Evolutionary conservation across 2,888 invertebrate species (phyloP), one percentile per base, ranked within the genome.

Genomic region (Drosophila anomalipes): DNA sequence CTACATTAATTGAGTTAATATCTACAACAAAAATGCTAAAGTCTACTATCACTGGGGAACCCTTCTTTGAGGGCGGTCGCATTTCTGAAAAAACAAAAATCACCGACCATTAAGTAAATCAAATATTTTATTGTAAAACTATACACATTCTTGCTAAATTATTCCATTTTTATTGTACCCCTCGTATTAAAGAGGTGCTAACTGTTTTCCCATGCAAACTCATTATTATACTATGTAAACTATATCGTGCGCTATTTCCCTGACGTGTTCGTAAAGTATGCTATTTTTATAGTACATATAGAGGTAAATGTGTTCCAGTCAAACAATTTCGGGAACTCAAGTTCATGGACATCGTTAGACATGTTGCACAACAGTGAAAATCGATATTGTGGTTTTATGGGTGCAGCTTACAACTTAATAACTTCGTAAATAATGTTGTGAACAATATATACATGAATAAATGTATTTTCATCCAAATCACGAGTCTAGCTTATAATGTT

Each of bases 1-100:
- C 97, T 74, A 97, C 97, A 91, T 97, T 97, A 82, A 97, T 97
- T 30, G 97, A 97, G 93, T 97, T 97, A 74, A 97, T 97, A 92
- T 97, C 97, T 77, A 97, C 96, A 47, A 97, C 96, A 92, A 96
- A 96, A 91, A 97, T 96, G 90, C 96, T 96, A 93, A 97, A 96
- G 89, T 97, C 96, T 52, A 97, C 96, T 79, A 95, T 94, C 66
- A 97, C 96, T 39, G 97, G 96, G 71, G 95, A 95, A 53, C 96
- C 96, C 89, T 95, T 95, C 67, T 94, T 94, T 19, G 96, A 95
- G 57, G 97, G 96, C 26, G 97, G 97, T 82, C 97, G 95, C 93
- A 97, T 96, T 94, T 97, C 97, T 97, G 94, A n/a, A 80, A 82
- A 22, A 39, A 63, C 10, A 65, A 14, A 59, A 19, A 30, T 1